These are phyloP conservation scores for Hypothenemus hampei DNA, from an alignment of 1,140 invertebrate species.

Conservation along the genomic window DNA sequence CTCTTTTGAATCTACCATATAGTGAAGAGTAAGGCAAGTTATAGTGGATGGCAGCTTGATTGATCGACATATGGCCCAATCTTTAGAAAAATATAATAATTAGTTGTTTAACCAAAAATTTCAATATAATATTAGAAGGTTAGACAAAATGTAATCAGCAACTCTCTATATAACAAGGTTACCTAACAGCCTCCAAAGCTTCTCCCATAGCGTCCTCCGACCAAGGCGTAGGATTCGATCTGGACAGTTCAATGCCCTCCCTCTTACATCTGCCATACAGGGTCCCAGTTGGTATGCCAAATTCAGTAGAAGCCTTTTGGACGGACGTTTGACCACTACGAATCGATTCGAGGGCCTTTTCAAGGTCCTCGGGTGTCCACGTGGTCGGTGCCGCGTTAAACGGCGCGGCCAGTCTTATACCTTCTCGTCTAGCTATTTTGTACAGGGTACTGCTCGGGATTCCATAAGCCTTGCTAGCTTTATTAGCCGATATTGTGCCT, in stretches of 20 bases:
- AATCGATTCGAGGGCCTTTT: slow-evolving; percentile 76
- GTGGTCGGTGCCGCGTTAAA: slow-evolving; percentile 88
- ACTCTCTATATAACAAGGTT: too few species aligned
- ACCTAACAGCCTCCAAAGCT: slow-evolving; percentile 82
- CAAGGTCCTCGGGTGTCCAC: slow-evolving; percentile 78
- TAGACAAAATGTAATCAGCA: too few species aligned
- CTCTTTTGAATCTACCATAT: slow-evolving; percentile 81
- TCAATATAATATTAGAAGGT: too few species aligned
- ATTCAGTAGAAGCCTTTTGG: slow-evolving; percentile 77
- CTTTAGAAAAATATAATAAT: slow-evolving; percentile 45
- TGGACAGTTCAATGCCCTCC: slow-evolving; percentile 80
- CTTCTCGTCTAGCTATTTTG: slow-evolving; percentile 83
- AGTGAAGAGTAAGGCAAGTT: slow-evolving; percentile 85
- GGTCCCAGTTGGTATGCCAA: slow-evolving; percentile 79
- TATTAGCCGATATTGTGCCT: slow-evolving; percentile 81
- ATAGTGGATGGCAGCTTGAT: slow-evolving; percentile 87
- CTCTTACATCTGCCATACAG: slow-evolving; percentile 81
- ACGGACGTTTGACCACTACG: slow-evolving; percentile 73
- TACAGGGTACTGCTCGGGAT: slow-evolving; percentile 85
- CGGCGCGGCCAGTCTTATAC: slow-evolving; percentile 77
- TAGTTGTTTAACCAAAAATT: too few species aligned
- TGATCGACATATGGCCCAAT: slow-evolving; percentile 86
- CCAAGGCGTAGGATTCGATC: slow-evolving; percentile 83
- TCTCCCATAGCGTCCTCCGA: slow-evolving; percentile 85
- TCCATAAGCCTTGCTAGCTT: slow-evolving; percentile 87